Base-by-base conservation (phyloP, 2,888 invertebrate species). In the Drosophila anomelani region DNA sequence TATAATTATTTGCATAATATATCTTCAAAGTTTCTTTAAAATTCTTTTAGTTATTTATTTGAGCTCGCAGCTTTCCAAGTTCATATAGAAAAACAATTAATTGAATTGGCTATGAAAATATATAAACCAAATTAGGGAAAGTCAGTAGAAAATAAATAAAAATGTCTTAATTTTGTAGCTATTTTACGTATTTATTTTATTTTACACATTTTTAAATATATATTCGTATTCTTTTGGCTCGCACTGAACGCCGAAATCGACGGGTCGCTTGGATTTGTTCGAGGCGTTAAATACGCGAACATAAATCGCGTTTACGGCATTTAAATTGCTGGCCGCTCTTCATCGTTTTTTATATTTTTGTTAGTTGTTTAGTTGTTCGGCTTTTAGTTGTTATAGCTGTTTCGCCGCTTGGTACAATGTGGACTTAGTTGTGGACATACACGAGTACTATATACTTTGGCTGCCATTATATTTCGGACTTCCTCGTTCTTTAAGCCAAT, bases 241-340 rank as follows among this genome's bases (percentile, higher is more conserved):
- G 41, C 55, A 68, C 69, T 55, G 67, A 67, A 36, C 8, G 5
- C 44, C 12, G 8, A 20, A 41, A 36, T 39, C 20, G 32, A 41
- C 38, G 26, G 47, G n/a, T 46, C 56, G 38, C 54, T 61, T 36
- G 41, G 72, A 59, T 77, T 67, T 57, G 64, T 56, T 51, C 39
- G 71, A 74, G 80, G 74, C 86, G 68, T 78, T 64, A 85, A 75
- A 75, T 81, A 75, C 64, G 76, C 64, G 81, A 70, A 56, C 73
- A 77, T 84, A 82, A 79, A 84, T 81, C 47, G 73, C 69, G 69
- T 84, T 85, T 75, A 83, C 79, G 61, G 77, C 87, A 76, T 69
- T 77, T 47, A 81, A 86, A 81, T 81, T 70, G 72, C 62, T 77
- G 73, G 55, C 63, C 39, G 62, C 39, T 47, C 67, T 67, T 69